A percentile compares a stretch with the other conserved stretches of the same genome.
phyloP scores from a whole-genome alignment of 2,888 invertebrate species.

The Leptopilina drosophilae region DNA sequence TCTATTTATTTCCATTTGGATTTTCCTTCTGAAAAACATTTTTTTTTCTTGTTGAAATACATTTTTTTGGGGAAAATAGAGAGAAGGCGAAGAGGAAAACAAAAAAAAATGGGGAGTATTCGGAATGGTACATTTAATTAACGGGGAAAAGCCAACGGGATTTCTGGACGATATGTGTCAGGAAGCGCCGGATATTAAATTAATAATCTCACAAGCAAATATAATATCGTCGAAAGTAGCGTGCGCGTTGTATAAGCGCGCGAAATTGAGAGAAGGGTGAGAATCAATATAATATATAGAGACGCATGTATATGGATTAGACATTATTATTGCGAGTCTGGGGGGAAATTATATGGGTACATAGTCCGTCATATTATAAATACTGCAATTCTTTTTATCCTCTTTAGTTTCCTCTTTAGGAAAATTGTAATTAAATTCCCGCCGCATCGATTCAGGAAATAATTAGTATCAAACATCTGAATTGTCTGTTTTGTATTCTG shows the following conservation, averaged over 20 bases:
- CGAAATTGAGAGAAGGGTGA: conserved; percentile 19
- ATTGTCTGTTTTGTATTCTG: too few species aligned
- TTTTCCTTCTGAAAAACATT: neutral
- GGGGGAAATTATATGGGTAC: neutral
- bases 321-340: neutral
- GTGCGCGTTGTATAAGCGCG: neutral
- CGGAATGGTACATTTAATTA: conserved; percentile 33
- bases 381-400: neutral
- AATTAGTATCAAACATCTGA: too few species aligned
- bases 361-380: neutral
- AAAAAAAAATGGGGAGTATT: neutral
- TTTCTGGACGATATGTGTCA: conserved; percentile 33
- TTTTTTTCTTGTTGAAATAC: too few species aligned
- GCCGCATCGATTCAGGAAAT: neutral
- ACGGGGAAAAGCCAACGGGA: conserved; percentile 35
- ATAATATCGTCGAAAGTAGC: conserved; percentile 46
- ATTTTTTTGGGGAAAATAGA: too few species aligned
- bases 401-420: neutral
- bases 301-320: conserved; percentile 4
- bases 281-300: conserved; percentile 5
- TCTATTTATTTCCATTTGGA: neutral
- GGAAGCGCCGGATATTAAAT: conserved; percentile 52
- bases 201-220: conserved; percentile 53
- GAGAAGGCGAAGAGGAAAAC: neutral
- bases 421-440: neutral